phyloP scores from a whole-genome alignment of 1,140 invertebrate genomes.

The Ladona fulva region DNA sequence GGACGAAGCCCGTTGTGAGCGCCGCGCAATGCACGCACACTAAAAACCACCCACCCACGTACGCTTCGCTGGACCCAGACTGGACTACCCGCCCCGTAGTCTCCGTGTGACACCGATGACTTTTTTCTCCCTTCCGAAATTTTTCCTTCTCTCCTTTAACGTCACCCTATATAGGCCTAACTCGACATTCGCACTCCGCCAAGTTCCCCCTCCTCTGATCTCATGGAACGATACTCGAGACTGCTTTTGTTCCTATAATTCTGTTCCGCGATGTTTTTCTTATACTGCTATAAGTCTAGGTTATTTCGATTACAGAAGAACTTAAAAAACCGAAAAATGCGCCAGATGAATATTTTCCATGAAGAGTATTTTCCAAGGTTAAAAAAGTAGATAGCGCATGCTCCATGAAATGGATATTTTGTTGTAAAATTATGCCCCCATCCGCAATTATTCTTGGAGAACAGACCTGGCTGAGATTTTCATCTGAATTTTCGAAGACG shows the following conservation, averaged over 20 bases:
- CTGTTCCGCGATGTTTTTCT: background rate
- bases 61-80: slow-evolving; percentile 5
- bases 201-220: background rate
- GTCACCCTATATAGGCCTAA: background rate
- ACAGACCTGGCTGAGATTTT: too few species aligned
- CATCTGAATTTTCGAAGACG: too few species aligned
- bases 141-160: background rate
- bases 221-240: background rate
- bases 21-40: background rate
- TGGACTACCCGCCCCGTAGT: background rate
- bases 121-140: background rate
- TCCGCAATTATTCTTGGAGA: too few species aligned
- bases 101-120: background rate
- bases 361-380: too few species aligned
- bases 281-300: too few species aligned
- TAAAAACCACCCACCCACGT: background rate
- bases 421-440: too few species aligned
- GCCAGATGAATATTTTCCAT: too few species aligned
- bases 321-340: too few species aligned
- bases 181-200: background rate
- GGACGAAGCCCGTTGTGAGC: background rate
- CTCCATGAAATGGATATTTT: too few species aligned
- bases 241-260: background rate
- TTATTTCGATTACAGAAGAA: too few species aligned
- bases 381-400: too few species aligned